Percentiles rank a stretch among this genome's conserved stretches.
Conservation (phyloP, 2,888 invertebrate species). For the Acanthoscelides obtectus region DNA sequence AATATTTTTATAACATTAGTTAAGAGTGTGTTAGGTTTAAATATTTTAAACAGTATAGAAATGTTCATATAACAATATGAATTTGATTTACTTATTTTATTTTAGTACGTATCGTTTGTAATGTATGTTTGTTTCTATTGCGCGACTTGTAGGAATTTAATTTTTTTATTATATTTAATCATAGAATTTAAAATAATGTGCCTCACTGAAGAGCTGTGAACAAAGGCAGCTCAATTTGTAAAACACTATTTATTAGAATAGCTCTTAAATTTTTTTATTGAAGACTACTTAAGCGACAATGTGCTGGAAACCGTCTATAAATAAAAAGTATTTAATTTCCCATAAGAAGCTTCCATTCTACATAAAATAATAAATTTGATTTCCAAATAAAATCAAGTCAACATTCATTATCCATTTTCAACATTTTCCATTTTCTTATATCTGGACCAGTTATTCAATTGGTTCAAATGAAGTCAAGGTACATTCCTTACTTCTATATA, state of each 20-base stretch:
- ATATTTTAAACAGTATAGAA: conserved; percentile 7
- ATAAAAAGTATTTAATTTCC: too few species aligned
- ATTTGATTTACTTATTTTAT: conserved; percentile 14
- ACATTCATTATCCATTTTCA: too few species aligned
- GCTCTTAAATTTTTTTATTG: neutral
- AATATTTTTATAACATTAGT: conserved; percentile 35
- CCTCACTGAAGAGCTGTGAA: conserved; percentile 26
- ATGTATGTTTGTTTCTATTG: conserved; percentile 8
- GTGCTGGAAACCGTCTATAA: neutral
- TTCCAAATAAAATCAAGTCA: too few species aligned
- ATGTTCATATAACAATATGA: neutral
- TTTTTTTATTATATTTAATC: conserved; percentile 17
- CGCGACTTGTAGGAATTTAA: conserved; percentile 11
- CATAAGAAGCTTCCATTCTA: too few species aligned
- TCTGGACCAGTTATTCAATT: too few species aligned
- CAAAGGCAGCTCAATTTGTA: conserved; percentile 19
- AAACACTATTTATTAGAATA: neutral
- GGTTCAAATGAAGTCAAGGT: too few species aligned
- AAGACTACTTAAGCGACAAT: neutral
- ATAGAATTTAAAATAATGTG: conserved; percentile 24
- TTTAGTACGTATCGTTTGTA: conserved; percentile 11
- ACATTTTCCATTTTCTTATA: too few species aligned
- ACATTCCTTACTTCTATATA: too few species aligned
- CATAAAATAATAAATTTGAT: too few species aligned
- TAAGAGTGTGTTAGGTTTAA: conserved; percentile 17